Evolutionary conservation across 2,888 invertebrate genomes (phyloP).

Genomic region (Perdita meconis): DNA sequence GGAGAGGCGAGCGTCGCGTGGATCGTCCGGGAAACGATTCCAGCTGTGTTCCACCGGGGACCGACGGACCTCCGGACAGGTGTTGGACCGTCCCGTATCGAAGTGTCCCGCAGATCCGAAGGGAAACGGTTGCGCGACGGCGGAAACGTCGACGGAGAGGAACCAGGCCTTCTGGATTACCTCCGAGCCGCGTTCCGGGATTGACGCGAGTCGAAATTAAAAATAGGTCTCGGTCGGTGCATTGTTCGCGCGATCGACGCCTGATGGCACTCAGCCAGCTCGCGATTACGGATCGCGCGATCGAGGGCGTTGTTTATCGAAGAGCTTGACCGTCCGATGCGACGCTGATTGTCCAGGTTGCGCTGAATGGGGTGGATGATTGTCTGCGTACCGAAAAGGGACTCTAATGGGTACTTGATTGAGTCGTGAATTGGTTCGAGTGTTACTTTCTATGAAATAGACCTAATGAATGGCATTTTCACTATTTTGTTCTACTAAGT

Average conservation of each 20-base stretch:
- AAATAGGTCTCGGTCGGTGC: slow-evolving; percentile 50
- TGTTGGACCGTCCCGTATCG: slow-evolving; percentile 1
- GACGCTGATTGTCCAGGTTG: not conserved
- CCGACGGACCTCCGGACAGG: not conserved
- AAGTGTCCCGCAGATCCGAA: not conserved
- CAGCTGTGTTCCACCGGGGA: not conserved
- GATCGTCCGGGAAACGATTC: slow-evolving; percentile 1
- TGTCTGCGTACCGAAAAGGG: not conserved
- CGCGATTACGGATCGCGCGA: slow-evolving; percentile 21
- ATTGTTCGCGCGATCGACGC: slow-evolving; percentile 41
- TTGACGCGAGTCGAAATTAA: slow-evolving; percentile 39
- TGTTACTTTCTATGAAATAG: no score
- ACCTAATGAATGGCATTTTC: no score
- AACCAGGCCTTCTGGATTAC: not conserved
- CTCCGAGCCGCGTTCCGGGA: slow-evolving; percentile 12
- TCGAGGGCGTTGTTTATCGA: slow-evolving; percentile 3
- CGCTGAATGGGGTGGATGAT: not conserved
- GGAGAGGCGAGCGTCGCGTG: slow-evolving; percentile 10
- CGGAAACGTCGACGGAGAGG: not conserved
- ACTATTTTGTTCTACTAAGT: no score
- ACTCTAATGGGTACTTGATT: no score
- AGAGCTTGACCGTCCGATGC: not conserved
- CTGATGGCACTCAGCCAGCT: slow-evolving; percentile 43
- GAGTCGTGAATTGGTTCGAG: no score
- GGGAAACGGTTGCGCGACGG: not conserved